Evolutionary conservation across 2,113 vertebrate species (phyloP), one percentile per base, ranked within the genome.

Genomic region (Microcebus griseorufus): DNA sequence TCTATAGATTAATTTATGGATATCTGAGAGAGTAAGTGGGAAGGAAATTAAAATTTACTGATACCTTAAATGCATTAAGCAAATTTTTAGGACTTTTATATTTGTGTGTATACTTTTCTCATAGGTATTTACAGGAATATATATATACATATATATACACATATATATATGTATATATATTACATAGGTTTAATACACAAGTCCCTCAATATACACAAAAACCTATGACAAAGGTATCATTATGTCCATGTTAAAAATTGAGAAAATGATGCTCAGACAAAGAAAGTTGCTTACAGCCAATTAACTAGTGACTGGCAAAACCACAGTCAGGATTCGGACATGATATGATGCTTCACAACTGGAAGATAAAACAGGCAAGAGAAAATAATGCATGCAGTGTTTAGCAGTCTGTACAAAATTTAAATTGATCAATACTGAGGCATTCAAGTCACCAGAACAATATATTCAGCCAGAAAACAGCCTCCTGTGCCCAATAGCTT

Each of bases 391-490:
- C 27, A 53, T 2, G 11, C 42, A 53, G 22, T 76, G 17, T 60
- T 95, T 84, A 94, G 85, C 73, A 86, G 82, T 45, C 67, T 89
- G 69, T 55, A 72, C 48, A 89, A 60, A 91, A 90, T 89, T 93
- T 81, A 67, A 89, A 92, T 48, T 89, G 90, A 92, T 93, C 87
- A 92, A 94, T 86, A 80, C 69, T 2, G 6, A 93, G 58, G 20
- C 53, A 45, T 58, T 94, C 27, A 53, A 88, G 45, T 75, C 39
- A 48, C 42, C 45, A 90, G 64, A 18, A 86, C 75, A 92, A 67
- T 67, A 64, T 81, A 97, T 91, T 67, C 93, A 93, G 32, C n/a
- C 79, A 92, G 64, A 65, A 95, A 95, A 87, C 37, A 55, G 34
- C 48, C 85, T 80, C 65, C 64, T 69, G 34, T 51, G 86, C 45